Evolutionary conservation across 1,140 invertebrate species (phyloP), one percentile per base, ranked within the genome.

Genomic region (Aporrectodea caliginosa): DNA sequence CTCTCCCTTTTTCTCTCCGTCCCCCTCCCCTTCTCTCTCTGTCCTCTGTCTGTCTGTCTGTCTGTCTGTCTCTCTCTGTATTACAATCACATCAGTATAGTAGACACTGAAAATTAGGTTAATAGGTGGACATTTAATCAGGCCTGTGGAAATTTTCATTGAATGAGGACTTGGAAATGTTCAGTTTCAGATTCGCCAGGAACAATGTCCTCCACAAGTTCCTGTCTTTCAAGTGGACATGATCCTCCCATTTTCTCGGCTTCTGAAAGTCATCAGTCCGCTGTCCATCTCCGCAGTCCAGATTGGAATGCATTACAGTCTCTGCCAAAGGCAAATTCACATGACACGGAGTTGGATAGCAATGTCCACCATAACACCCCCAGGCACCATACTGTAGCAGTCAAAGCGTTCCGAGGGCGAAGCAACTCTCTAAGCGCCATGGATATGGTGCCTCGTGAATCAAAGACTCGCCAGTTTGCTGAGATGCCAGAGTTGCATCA

Each of bases 51-150:
- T 58, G 43, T 58, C 6, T 58, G 22, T 58, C 43, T 58, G 43
- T 58, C 43, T 58, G 43, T 58, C 43, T 58, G 43, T 58, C 43
- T 58, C n/a, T n/a, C n/a, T n/a, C n/a, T n/a, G n/a, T n/a, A n/a
- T n/a, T n/a, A n/a, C n/a, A n/a, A n/a, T n/a, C n/a, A n/a, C n/a
- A n/a, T n/a, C n/a, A n/a, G n/a, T n/a, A n/a, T n/a, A n/a, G n/a
- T n/a, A n/a, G n/a, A n/a, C n/a, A n/a, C n/a, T n/a, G n/a, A n/a
- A n/a, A n/a, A n/a, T n/a, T n/a, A n/a, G n/a, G n/a, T n/a, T n/a
- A n/a, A n/a, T n/a, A n/a, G n/a, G n/a, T n/a, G n/a, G n/a, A n/a
- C n/a, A n/a, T n/a, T n/a, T n/a, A n/a, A n/a, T n/a, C n/a, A n/a
- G n/a, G n/a, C n/a, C n/a, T n/a, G n/a, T n/a, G n/a, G n/a, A n/a